These are phyloP conservation scores for Pseudorectes ferrugineus DNA, from an alignment of 2,113 vertebrate species.

Conservation along the genomic window DNA sequence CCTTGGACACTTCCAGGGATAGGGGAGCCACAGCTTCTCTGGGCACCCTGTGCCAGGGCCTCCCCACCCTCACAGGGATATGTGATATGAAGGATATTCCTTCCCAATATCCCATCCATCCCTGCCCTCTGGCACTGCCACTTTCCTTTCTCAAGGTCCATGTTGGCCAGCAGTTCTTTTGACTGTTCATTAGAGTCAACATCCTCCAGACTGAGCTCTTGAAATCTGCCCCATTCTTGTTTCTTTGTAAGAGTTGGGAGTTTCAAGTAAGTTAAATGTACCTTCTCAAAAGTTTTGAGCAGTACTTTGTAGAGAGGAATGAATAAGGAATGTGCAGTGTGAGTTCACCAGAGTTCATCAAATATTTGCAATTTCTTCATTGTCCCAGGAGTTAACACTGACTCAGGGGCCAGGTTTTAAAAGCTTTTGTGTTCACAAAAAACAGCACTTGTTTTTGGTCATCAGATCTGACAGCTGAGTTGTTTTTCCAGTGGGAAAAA, in stretches of 20 bases:
- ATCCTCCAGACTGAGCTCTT: not conserved
- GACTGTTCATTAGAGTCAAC: not conserved
- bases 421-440: not conserved
- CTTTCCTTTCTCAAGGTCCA: not conserved
- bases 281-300: not conserved
- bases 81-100: no score
- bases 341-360: not conserved
- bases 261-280: not conserved
- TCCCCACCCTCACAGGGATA: rapidly evolving
- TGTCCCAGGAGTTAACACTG: rapidly evolving
- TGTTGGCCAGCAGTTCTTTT: not conserved
- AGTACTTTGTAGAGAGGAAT: not conserved
- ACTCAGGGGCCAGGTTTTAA: not conserved
- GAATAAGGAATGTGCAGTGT: not conserved
- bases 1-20: not conserved
- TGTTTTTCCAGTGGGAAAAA: not conserved
- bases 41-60: not conserved
- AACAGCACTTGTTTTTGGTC: not conserved
- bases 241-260: not conserved
- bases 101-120: not conserved
- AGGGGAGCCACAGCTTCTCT: not conserved
- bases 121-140: not conserved
- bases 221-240: not conserved
- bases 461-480: not conserved
- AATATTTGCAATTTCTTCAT: not conserved